These are phyloP conservation scores for Cotesia vestalis DNA, from an alignment of 1,140 invertebrate species.

Conservation along the genomic window DNA sequence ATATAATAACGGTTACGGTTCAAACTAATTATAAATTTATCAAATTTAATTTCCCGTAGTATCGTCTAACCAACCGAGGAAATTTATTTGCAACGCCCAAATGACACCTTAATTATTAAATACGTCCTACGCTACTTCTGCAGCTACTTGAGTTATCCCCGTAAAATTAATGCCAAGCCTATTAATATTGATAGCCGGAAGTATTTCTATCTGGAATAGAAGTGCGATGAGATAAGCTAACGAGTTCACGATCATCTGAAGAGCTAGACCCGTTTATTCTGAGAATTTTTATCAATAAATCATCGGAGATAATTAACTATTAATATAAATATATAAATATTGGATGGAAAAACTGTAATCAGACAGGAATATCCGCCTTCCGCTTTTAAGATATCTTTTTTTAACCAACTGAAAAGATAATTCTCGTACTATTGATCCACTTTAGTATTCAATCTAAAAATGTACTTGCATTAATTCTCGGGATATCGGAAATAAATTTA, in stretches of 20 bases:
- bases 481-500: too few relatives aligned
- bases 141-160: neutral
- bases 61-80: too few relatives aligned
- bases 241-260: neutral
- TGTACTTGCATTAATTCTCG: too few relatives aligned
- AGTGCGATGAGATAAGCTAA: neutral
- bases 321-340: too few relatives aligned
- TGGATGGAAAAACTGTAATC: constrained; percentile 36
- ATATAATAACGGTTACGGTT: too few relatives aligned
- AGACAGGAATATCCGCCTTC: constrained; percentile 42
- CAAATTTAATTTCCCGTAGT: too few relatives aligned
- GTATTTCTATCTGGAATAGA: neutral
- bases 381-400: constrained; percentile 18
- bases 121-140: neutral
- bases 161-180: neutral
- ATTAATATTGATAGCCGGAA: constrained; percentile 13
- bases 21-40: too few relatives aligned
- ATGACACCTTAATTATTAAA: neutral
- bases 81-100: too few relatives aligned
- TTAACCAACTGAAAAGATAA: constrained; percentile 19
- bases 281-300: constrained; percentile 4
- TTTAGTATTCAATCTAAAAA: too few relatives aligned
- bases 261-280: neutral
- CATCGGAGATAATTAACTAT: neutral
- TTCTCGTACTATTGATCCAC: too few relatives aligned